Percentiles rank a stretch among this genome's conserved stretches.
phyloP scores from a whole-genome alignment of 2,888 invertebrate species.

The Apocheima hispidaria region DNA sequence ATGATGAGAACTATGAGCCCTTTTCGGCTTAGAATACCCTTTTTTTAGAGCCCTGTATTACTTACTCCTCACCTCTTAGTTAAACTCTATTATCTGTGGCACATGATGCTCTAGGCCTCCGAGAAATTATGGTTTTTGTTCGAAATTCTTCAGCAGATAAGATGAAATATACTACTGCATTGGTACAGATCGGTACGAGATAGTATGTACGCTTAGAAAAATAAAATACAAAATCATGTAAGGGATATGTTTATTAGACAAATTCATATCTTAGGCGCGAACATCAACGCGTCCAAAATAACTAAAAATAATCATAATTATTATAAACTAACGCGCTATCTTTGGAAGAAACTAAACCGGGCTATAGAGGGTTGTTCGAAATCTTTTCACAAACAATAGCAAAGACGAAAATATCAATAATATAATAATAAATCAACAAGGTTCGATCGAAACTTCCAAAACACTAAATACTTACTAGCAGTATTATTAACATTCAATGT shows the following conservation, averaged over 20 bases:
- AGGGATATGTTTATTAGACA: constrained; percentile 85
- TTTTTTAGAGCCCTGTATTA: no score
- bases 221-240: constrained; percentile 64
- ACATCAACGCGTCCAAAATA: constrained; percentile 60
- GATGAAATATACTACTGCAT: no score
- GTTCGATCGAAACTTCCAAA: constrained; percentile 56
- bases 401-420: constrained; percentile 35
- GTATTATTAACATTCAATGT: constrained; percentile 40
- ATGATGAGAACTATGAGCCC: no score
- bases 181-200: no score
- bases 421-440: constrained; percentile 44
- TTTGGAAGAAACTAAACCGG: constrained; percentile 82
- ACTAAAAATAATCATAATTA: constrained; percentile 52
- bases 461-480: constrained; percentile 42
- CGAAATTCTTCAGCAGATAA: no score
- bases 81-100: no score
- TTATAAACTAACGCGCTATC: constrained; percentile 76
- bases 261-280: constrained; percentile 72
- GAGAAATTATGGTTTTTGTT: no score
- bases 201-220: constrained; percentile 21
- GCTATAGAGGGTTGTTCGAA: constrained; percentile 51
- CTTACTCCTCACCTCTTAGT: no score
- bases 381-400: constrained; percentile 34
- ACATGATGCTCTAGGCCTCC: no score
- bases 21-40: no score